Base-by-base conservation (phyloP, 2,113 vertebrate genomes). In the Herpetotheres cachinnans region DNA sequence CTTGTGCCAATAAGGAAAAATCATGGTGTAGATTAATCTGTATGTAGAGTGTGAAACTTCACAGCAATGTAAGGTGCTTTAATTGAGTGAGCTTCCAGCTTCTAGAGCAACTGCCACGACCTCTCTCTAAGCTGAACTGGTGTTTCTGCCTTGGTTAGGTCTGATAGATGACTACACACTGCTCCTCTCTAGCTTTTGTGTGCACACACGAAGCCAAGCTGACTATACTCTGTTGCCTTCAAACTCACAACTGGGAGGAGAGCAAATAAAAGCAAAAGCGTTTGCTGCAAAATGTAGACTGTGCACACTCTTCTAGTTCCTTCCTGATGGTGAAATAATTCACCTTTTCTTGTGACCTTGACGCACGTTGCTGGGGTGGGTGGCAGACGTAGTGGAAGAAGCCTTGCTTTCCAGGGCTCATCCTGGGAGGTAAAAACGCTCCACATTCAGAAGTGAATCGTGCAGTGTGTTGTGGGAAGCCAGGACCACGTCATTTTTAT, bases 31-130 rank as follows among this genome's bases (percentile, higher is more conserved):
- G 69, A 11, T 79, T 94, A 91, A 49, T 93, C 69, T 72, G 42
- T 92, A 11, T 40, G 46, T 56, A 65, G 52, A 59, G 55, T 27
- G 46, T 91, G 77, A 85, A 87, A 72, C 55, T 77, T 93, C 92
- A 85, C 93, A 93, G 90, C 90, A 77, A 67, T 62, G 89, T 95
- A 80, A 93, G 83, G 91, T 95, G 89, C 92, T 96, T 95, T 85
- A 65, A 84, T 10, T 85, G 81, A 87, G 69, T 71, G 95, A 94
- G 92, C 96, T 97, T 96, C 95, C 97, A 95, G 95, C 78, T 97
- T 95, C 97, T 91, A 89, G 86, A 79, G 76, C 18, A 16, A 82
- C 84, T 96, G 94, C 85, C 88, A 71, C 25, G 13, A 89, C 83
- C 82, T 73, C 66, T 80, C 76, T 94, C 70, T 90, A 65, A 55